Evolutionary conservation across 2,888 invertebrate species (phyloP).

Genomic region (Drosophila paramelanica): DNA sequence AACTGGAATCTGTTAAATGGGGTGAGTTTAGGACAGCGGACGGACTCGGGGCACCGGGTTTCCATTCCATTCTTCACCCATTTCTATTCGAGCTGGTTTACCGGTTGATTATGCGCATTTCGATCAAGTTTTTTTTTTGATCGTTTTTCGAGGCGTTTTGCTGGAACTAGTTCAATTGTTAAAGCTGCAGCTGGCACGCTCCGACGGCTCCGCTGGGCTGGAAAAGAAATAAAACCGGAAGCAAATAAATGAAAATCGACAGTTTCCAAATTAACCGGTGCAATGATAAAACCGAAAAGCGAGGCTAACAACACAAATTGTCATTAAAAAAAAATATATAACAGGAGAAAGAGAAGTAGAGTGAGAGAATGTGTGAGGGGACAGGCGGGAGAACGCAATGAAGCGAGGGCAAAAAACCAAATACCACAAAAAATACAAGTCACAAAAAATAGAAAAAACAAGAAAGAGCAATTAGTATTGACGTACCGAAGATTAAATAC

Average conservation of each 20-base stretch:
- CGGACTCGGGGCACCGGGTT: slow-evolving; percentile 1
- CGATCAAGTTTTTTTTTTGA: not conserved
- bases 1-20: slow-evolving; percentile 44
- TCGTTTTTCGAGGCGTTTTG: not conserved
- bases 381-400: slow-evolving; percentile 28
- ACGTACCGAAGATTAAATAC: not conserved
- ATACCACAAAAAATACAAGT: slow-evolving; percentile 43
- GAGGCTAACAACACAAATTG: slow-evolving; percentile 56
- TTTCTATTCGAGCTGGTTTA: slow-evolving; percentile 58
- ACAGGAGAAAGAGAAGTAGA: slow-evolving; percentile 9
- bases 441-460: slow-evolving; percentile 8
- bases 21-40: slow-evolving; percentile 41
- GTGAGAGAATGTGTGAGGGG: not conserved
- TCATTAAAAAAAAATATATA: slow-evolving; percentile 45
- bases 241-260: slow-evolving; percentile 73
- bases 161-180: slow-evolving; percentile 44
- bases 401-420: slow-evolving; percentile 55
- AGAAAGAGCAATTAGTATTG: slow-evolving; percentile 7
- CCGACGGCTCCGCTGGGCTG: slow-evolving; percentile 8
- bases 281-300: slow-evolving; percentile 57
- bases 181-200: slow-evolving; percentile 49
- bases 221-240: slow-evolving; percentile 57
- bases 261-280: slow-evolving; percentile 72
- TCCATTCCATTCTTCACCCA: slow-evolving; percentile 9
- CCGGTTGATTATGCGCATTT: slow-evolving; percentile 51